Evolutionary conservation across 2,797 vertebrate species (phyloP).

Genomic region (Pipistrellus nathusii): DNA sequence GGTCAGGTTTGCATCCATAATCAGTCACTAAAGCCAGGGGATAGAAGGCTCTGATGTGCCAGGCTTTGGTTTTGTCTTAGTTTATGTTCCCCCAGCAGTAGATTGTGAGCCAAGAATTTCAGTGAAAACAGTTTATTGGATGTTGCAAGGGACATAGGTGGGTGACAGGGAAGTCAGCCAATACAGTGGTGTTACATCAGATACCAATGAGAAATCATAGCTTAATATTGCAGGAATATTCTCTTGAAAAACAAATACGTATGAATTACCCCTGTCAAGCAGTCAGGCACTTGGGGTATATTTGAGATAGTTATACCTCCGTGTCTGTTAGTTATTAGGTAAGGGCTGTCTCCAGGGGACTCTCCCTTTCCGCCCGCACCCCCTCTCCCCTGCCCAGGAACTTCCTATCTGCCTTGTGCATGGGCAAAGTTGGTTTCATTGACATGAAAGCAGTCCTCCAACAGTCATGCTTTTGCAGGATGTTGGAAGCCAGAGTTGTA

Average conservation of each 20-base stretch:
- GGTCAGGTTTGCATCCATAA: background rate
- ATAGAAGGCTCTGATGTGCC: background rate
- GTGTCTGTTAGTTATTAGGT: background rate
- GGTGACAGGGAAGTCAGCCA: conserved; percentile 21
- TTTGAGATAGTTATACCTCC: background rate
- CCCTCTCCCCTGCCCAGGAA: rapidly evolving
- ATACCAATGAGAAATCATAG: background rate
- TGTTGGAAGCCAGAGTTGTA: background rate
- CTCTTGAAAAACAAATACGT: background rate
- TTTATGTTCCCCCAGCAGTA: background rate
- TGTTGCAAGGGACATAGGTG: conserved; percentile 35
- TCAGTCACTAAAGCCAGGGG: background rate
- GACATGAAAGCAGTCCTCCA: background rate
- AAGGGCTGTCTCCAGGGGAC: background rate
- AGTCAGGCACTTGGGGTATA: background rate
- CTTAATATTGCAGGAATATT: background rate
- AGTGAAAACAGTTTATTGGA: conserved; percentile 33
- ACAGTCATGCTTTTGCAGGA: background rate
- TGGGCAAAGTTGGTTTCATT: background rate
- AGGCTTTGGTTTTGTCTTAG: background rate
- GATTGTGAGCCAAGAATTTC: background rate
- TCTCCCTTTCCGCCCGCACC: rapidly evolving
- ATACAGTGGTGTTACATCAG: background rate
- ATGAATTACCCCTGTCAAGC: background rate
- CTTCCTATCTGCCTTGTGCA: background rate